Conservation (phyloP, 2,797 vertebrate species). For the Thalassophryne amazonica region DNA sequence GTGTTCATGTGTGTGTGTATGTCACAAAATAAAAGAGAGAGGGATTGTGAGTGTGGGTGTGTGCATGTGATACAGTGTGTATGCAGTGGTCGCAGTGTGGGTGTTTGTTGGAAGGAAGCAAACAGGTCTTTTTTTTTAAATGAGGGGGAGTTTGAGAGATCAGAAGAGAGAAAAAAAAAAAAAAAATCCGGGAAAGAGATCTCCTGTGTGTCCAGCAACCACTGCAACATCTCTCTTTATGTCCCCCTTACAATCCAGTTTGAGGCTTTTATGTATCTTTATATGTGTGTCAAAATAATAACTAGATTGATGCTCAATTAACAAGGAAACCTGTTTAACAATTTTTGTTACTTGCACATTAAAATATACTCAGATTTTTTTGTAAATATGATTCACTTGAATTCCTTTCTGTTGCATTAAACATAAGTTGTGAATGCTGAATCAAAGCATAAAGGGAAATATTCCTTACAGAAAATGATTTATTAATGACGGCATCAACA, state of each 20-base stretch:
- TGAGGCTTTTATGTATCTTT: background rate
- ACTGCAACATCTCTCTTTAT: slow-evolving; percentile 5
- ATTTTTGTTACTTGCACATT: background rate
- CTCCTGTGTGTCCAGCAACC: slow-evolving; percentile 40
- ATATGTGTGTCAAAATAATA: slow-evolving; percentile 6
- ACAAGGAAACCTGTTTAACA: background rate
- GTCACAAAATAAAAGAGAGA: slow-evolving; percentile 20
- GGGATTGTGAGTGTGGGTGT: slow-evolving; percentile 49
- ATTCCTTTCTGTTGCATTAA: slow-evolving; percentile 18
- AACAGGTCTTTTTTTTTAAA: slow-evolving; percentile 68
- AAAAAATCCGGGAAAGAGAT: slow-evolving; percentile 25
- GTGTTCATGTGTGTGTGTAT: slow-evolving; percentile 17
- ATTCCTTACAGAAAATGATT: slow-evolving; percentile 21
- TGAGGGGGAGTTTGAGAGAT: slow-evolving; percentile 58
- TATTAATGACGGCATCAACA: slow-evolving; percentile 19
- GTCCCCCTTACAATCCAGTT: background rate
- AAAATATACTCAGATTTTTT: background rate
- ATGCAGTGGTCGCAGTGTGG: slow-evolving; percentile 36
- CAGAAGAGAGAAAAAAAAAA: slow-evolving; percentile 59
- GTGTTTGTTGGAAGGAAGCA: slow-evolving; percentile 51
- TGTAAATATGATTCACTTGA: background rate
- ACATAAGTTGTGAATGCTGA: slow-evolving; percentile 23
- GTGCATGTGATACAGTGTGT: slow-evolving; percentile 12
- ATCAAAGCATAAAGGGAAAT: slow-evolving; percentile 18
- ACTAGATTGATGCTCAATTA: background rate